phyloP scores from a whole-genome alignment of 2,888 invertebrate species.

The Polydrusus cervinus region DNA sequence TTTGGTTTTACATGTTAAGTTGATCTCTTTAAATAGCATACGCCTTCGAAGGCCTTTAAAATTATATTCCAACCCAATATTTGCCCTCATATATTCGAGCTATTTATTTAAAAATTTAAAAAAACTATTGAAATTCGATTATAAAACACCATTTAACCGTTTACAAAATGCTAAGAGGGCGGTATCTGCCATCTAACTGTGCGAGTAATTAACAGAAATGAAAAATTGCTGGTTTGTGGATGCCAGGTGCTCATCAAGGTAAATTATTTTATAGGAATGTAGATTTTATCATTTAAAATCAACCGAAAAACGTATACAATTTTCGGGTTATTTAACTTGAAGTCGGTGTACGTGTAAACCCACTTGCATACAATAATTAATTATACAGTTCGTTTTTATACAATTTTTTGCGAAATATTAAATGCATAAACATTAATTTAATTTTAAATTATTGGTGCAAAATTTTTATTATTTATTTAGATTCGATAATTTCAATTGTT shows the following conservation, averaged over 20 bases:
- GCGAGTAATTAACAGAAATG: slow-evolving; percentile 54
- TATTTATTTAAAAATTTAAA: neutral
- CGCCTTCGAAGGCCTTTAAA: too few relatives aligned
- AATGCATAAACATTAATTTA: neutral
- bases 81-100: neutral
- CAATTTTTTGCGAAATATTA: neutral
- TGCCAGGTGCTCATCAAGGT: slow-evolving; percentile 52
- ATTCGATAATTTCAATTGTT: too few relatives aligned
- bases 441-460: too few relatives aligned
- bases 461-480: too few relatives aligned
- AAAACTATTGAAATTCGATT: slow-evolving; percentile 13
- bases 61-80: too few relatives aligned
- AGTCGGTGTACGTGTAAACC: neutral
- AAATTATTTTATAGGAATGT: slow-evolving; percentile 48
- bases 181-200: slow-evolving; percentile 50
- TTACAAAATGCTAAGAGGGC: slow-evolving; percentile 42
- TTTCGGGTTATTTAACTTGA: slow-evolving; percentile 39
- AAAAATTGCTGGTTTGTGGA: slow-evolving; percentile 47
- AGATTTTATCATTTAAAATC: slow-evolving; percentile 54
- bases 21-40: too few relatives aligned
- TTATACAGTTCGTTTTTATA: neutral
- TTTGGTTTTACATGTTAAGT: too few relatives aligned
- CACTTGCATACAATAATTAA: slow-evolving; percentile 4
- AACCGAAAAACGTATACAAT: slow-evolving; percentile 49
- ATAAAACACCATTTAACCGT: slow-evolving; percentile 37